Evolutionary conservation across 2,888 invertebrate species (phyloP).

Genomic region (Drosophila helvetica): DNA sequence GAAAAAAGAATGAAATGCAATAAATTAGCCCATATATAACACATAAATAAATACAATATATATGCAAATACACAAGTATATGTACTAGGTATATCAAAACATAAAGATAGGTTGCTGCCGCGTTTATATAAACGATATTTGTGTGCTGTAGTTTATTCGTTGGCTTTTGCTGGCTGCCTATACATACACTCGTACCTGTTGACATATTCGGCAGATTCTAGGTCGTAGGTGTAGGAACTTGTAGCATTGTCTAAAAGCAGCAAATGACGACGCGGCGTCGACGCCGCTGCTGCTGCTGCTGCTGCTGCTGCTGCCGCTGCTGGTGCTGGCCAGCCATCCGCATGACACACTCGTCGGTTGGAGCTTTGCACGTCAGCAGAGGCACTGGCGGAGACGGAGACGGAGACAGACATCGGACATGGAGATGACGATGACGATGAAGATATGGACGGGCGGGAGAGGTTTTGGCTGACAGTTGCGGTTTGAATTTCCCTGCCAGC

Average conservation of each 20-base stretch:
- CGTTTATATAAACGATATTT: slow-evolving; percentile 36
- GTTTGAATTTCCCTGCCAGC: slow-evolving; percentile 55
- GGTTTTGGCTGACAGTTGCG: slow-evolving; percentile 36
- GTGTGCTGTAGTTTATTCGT: slow-evolving; percentile 31
- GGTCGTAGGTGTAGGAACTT: slow-evolving; percentile 78
- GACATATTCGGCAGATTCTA: slow-evolving; percentile 79
- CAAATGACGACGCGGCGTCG: slow-evolving; percentile 75
- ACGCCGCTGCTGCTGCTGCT: slow-evolving; percentile 44
- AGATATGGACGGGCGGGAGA: neutral
- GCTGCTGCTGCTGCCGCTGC: slow-evolving; percentile 46
- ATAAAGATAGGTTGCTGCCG: slow-evolving; percentile 32
- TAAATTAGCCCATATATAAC: slow-evolving; percentile 27
- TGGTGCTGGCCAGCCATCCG: slow-evolving; percentile 56
- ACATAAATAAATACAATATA: slow-evolving; percentile 25
- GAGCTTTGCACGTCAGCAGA: slow-evolving; percentile 41
- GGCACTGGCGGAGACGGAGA: slow-evolving; percentile 18
- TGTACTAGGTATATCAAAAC: slow-evolving; percentile 9
- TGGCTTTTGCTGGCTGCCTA: slow-evolving; percentile 29
- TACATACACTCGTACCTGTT: slow-evolving; percentile 63
- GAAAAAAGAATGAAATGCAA: slow-evolving; percentile 24
- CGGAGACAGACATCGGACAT: slow-evolving; percentile 11
- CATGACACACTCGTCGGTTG: slow-evolving; percentile 53
- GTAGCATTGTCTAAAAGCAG: slow-evolving; percentile 75
- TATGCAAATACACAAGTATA: slow-evolving; percentile 2
- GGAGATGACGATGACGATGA: neutral